Percentiles rank a stretch among this genome's conserved stretches.
Evolutionary conservation across 2,113 vertebrate species (phyloP).

Genomic region (Ictalurus punctatus): DNA sequence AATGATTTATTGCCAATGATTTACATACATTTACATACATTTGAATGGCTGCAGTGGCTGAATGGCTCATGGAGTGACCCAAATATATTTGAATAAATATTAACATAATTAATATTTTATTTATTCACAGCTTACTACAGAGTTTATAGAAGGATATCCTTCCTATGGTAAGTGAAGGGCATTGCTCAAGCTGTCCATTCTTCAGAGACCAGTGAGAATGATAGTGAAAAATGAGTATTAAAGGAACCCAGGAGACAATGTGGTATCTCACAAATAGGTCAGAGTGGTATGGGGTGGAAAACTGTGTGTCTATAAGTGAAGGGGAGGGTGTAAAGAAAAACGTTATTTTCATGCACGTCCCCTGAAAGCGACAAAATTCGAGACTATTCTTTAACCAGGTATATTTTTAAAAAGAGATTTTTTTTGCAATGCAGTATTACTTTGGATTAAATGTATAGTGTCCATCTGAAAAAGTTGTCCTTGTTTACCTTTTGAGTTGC

Average conservation of each 20-base stretch:
- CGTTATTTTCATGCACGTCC: not conserved
- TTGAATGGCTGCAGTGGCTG: too few species aligned
- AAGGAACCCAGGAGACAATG: slow-evolving; percentile 25
- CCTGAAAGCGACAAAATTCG: not conserved
- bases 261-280: slow-evolving; percentile 54
- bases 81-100: too few species aligned
- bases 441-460: not conserved
- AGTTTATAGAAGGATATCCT: slow-evolving; percentile 31
- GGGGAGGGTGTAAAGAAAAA: slow-evolving; percentile 3
- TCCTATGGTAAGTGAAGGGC: slow-evolving; percentile 47
- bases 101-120: too few species aligned
- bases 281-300: slow-evolving; percentile 35
- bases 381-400: not conserved
- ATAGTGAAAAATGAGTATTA: slow-evolving; percentile 49
- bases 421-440: not conserved
- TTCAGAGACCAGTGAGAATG: slow-evolving; percentile 37
- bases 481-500: not conserved
- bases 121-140: not conserved
- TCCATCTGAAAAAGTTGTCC: not conserved
- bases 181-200: slow-evolving; percentile 35
- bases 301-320: not conserved
- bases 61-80: too few species aligned
- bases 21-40: too few species aligned
- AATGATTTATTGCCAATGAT: too few species aligned
- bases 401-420: not conserved